Conservation (phyloP, 2,113 vertebrate genomes). For the Thamnophis sirtalis region DNA sequence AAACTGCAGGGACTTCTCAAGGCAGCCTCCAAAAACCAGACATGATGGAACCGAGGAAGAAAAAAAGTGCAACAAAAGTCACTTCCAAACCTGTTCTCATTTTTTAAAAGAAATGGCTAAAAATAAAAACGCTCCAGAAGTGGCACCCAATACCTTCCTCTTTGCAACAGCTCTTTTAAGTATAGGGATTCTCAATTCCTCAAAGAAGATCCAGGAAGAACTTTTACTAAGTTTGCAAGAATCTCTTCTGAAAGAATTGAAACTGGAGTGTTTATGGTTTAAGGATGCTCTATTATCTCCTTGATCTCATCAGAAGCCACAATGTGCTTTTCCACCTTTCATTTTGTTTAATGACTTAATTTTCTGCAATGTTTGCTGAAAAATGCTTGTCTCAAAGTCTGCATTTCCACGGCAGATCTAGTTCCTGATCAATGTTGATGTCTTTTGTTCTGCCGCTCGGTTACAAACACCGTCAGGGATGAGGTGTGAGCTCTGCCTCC, state of each 20-base stretch:
- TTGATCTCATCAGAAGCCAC: neutral
- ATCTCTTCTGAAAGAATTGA: constrained; percentile 42
- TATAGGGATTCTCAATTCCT: neutral
- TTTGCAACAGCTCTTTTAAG: constrained; percentile 2
- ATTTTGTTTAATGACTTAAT: constrained; percentile 10
- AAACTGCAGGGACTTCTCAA: too few species aligned
- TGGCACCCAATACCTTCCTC: neutral
- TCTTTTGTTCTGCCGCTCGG: neutral
- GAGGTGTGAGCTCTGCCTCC: neutral
- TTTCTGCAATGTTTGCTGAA: neutral
- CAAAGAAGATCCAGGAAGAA: constrained; percentile 11
- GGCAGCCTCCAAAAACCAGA: too few species aligned
- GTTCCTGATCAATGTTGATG: neutral
- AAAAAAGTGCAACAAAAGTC: constrained; percentile 19
- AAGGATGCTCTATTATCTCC: constrained; percentile 15
- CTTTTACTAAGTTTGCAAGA: constrained; percentile 26
- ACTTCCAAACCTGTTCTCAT: neutral
- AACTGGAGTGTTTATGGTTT: neutral
- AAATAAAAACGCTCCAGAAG: too few species aligned
- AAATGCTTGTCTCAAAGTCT: neutral
- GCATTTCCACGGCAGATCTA: neutral
- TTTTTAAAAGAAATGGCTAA: too few species aligned
- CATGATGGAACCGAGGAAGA: too few species aligned
- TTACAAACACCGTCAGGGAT: neutral
- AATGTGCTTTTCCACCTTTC: constrained; percentile 16